Evolutionary conservation across 2,888 invertebrate species (phyloP), one percentile per base, ranked within the genome.

Genomic region (Microplitis manilae): DNA sequence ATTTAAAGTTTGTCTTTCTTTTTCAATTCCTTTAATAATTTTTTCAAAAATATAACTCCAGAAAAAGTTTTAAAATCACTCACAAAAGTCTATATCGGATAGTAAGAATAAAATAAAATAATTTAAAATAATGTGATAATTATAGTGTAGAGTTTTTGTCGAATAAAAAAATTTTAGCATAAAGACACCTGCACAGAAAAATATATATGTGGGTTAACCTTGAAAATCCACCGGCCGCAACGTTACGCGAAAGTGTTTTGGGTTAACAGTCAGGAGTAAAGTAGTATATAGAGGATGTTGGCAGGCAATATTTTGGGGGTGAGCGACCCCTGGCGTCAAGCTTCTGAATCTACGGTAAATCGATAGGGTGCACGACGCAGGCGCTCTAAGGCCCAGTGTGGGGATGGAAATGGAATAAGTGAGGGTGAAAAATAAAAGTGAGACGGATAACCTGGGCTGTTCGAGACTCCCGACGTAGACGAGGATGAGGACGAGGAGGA

Each of bases 181-280:
- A 41, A 40, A 72, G 77, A 77, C 83, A 83, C 78, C 75, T 81
- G 79, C 77, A 79, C 79, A 80, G 77, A 80, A 82, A 79, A 84
- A 84, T 50, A 50, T 50, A 50, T 50, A 84, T 85, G 82, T 84
- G 83, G 86, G 87, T 88, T 89, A 89, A 89, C 89, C 89, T 89
- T 89, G 89, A 88, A 89, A 88, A 85, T 83, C 50, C 80, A 84
- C 86, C 85, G 87, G 87, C 83, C 84, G 86, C 85, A 85, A 86
- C 85, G 86, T 84, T 87, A 86, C 86, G 86, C 87, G 86, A 86
- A 86, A 87, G 87, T 88, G 89, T 89, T 89, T 88, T 86, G 87
- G 87, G 85, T 85, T 86, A 83, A 50, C 69, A 59, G 50, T 50
- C 13, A 50, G 50, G 50, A 50, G 50, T 8, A 50, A 50, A 70